These are phyloP conservation scores for Meta bourneti DNA, from an alignment of 2,888 invertebrate species.

Conservation along the genomic window DNA sequence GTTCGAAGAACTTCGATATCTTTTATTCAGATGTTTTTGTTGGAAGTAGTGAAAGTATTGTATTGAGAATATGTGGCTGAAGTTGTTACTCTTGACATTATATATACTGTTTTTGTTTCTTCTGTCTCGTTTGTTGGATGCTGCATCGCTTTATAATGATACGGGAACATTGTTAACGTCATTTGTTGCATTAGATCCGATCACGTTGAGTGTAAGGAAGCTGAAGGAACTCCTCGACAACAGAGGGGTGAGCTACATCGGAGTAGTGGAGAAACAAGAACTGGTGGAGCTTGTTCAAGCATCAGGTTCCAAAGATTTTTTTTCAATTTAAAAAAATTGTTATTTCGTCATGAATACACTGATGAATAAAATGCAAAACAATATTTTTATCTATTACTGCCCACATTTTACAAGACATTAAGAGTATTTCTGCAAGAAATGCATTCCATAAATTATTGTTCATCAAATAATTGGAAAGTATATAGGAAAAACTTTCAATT, in stretches of 20 bases:
- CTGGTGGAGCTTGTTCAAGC: constrained; percentile 80
- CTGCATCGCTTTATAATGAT: constrained; percentile 80
- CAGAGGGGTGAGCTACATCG: constrained; percentile 81
- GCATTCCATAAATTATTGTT: no score
- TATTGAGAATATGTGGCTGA: constrained; percentile 79
- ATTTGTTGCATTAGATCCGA: constrained; percentile 80
- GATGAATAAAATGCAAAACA: no score
- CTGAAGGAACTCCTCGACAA: constrained; percentile 81
- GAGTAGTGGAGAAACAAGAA: constrained; percentile 81
- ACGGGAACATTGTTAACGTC: constrained; percentile 64
- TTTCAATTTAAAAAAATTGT: background rate
- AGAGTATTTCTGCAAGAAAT: no score
- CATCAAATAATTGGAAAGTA: no score
- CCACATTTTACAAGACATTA: no score
- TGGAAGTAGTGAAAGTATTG: background rate
- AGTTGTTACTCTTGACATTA: constrained; percentile 80
- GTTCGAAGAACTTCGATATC: background rate
- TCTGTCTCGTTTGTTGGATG: constrained; percentile 81
- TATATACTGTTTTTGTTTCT: constrained; percentile 81
- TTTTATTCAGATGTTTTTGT: background rate
- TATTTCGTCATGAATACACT: no score
- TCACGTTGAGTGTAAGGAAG: constrained; percentile 81
- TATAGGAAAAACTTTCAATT: no score
- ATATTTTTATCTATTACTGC: no score
- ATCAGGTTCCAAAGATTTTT: constrained; percentile 80